These are phyloP conservation scores for Morelia viridis DNA, from an alignment of 2,797 vertebrate species.

Conservation along the genomic window DNA sequence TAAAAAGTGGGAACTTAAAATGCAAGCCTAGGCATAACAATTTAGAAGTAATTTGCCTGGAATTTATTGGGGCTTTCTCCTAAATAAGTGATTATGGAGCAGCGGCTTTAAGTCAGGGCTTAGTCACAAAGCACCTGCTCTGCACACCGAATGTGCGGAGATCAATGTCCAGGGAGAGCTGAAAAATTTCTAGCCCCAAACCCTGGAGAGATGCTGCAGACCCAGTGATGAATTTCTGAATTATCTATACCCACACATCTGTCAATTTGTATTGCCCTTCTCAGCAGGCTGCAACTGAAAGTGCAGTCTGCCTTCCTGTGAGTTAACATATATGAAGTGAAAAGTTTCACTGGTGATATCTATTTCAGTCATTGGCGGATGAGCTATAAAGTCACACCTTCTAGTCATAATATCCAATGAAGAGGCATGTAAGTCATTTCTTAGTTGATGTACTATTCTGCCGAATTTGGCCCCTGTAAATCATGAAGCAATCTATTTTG, in stretches of 20 bases:
- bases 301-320: not conserved
- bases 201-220: not conserved
- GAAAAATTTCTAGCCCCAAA: not conserved
- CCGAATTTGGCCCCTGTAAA: not conserved
- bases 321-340: not conserved
- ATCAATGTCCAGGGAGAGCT: not conserved
- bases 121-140: not conserved
- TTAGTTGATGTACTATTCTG: not conserved
- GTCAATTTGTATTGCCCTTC: not conserved
- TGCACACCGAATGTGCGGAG: not conserved
- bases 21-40: not conserved
- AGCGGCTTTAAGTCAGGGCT: not conserved
- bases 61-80: not conserved
- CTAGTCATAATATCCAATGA: not conserved
- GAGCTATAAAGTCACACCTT: not conserved
- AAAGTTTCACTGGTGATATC: not conserved
- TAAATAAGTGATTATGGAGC: not conserved
- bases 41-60: not conserved
- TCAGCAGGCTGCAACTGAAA: not conserved
- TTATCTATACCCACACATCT: not conserved
- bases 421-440: not conserved
- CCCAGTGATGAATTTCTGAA: not conserved
- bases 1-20: not conserved
- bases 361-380: not conserved
- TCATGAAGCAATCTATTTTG: not conserved